A percentile compares a stretch with the other conserved stretches of the same genome.
These are phyloP conservation scores for Eptesicus fuscus DNA, from an alignment of 2,113 vertebrate species.

Conservation along the genomic window DNA sequence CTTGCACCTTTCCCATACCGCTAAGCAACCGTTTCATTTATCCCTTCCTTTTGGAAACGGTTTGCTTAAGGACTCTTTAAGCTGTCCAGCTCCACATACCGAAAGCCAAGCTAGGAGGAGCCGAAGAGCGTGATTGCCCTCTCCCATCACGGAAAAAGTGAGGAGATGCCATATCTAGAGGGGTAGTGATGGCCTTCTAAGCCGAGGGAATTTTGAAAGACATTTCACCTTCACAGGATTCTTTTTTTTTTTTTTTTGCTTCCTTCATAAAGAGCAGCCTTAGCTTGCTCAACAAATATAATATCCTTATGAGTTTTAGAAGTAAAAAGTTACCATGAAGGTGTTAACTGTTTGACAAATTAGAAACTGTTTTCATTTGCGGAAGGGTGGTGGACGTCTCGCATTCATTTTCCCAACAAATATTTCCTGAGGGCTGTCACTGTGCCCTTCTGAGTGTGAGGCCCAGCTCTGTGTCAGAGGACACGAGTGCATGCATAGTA, in stretches of 20 bases:
- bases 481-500: background rate
- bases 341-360: slow-evolving; percentile 48
- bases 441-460: background rate
- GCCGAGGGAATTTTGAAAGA: background rate
- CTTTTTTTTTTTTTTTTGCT: background rate
- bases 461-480: background rate
- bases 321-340: slow-evolving; percentile 3
- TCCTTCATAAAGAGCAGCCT: background rate
- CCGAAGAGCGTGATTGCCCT: background rate
- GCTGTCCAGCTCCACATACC: background rate
- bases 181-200: background rate
- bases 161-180: background rate
- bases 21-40: background rate
- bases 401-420: background rate
- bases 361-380: slow-evolving; percentile 42
- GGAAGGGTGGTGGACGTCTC: background rate
- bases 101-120: background rate
- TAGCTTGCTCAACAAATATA: background rate
- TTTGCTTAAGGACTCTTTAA: background rate
- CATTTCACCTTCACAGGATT: background rate
- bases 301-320: slow-evolving; percentile 1
- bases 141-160: background rate
- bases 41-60: slow-evolving; percentile 14
- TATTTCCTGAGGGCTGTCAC: background rate
- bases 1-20: background rate